Conservation (phyloP, 92 coral and sea anemone genomes). For the Parazoanthus swiftii region DNA sequence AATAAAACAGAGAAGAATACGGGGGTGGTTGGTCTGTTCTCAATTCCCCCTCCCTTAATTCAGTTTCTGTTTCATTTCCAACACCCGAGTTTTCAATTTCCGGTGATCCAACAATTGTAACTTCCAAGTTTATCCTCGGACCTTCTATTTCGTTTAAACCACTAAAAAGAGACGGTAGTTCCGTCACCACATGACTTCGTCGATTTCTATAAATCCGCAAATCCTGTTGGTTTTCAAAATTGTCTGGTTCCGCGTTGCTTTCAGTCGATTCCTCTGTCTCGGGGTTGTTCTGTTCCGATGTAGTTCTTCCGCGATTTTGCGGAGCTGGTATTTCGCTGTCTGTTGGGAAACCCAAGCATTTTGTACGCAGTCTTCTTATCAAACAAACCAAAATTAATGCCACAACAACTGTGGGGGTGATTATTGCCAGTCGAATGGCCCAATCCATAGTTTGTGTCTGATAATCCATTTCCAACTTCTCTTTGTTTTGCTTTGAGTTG, state of each 20-base stretch:
- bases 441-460: neutral
- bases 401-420: slow-evolving; percentile 13
- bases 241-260: neutral
- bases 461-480: slow-evolving; percentile 5
- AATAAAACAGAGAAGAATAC: slow-evolving; percentile 22
- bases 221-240: slow-evolving; percentile 35
- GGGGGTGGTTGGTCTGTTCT: slow-evolving; percentile 13
- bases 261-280: neutral
- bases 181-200: slow-evolving; percentile 1
- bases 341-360: slow-evolving; percentile 1
- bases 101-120: slow-evolving; percentile 13
- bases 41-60: neutral
- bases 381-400: slow-evolving; percentile 20
- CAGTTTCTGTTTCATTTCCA: neutral
- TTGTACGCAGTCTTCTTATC: slow-evolving; percentile 24
- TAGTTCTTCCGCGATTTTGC: neutral
- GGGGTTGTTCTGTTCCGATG: neutral
- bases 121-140: neutral
- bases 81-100: too few species aligned
- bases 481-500: neutral
- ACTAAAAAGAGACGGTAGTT: slow-evolving; percentile 12
- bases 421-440: slow-evolving; percentile 34
- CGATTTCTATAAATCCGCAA: slow-evolving; percentile 33
- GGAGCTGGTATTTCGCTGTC: neutral
- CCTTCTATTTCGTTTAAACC: neutral